Percentiles rank a stretch among this genome's conserved stretches.
These are phyloP conservation scores for Chrysocyon brachyurus DNA, from an alignment of 2,797 vertebrate species.

Conservation along the genomic window DNA sequence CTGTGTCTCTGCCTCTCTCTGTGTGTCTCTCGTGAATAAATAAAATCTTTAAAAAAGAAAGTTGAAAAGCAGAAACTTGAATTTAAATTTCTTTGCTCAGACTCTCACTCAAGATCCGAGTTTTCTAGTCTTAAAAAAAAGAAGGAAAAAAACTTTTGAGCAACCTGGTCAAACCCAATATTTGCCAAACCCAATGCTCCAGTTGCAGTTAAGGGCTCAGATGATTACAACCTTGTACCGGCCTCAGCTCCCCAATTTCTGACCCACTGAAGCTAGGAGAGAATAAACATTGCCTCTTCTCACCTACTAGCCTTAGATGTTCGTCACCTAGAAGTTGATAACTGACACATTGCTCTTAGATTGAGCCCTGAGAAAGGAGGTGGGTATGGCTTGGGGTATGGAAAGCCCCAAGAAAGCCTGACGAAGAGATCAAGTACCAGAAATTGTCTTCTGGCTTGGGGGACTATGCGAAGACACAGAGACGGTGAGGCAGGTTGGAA, in stretches of 20 bases:
- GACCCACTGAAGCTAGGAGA: not conserved
- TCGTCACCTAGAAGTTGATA: not conserved
- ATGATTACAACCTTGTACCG: not conserved
- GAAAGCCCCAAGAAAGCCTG: slow-evolving; percentile 48
- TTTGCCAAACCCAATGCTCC: not conserved
- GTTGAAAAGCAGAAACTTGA: not conserved
- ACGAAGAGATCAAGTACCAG: slow-evolving; percentile 29
- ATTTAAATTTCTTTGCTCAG: not conserved
- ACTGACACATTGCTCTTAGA: not conserved
- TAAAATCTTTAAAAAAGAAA: not conserved
- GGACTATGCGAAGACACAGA: not conserved
- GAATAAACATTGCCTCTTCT: not conserved
- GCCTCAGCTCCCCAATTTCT: not conserved
- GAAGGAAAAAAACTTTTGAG: not conserved
- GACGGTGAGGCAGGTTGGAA: not conserved
- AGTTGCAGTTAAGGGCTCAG: not conserved
- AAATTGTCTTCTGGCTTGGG: slow-evolving; percentile 26
- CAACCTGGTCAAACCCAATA: not conserved
- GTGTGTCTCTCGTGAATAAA: not conserved
- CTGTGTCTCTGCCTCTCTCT: not conserved
- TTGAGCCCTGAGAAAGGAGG: not conserved
- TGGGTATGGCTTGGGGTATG: not conserved
- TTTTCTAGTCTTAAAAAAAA: not conserved
- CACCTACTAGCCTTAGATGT: not conserved
- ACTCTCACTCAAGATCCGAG: not conserved